Percentiles rank a stretch among this genome's conserved stretches.
Conservation (phyloP, 2,113 vertebrate species). For the Zonotrichia leucophrys region DNA sequence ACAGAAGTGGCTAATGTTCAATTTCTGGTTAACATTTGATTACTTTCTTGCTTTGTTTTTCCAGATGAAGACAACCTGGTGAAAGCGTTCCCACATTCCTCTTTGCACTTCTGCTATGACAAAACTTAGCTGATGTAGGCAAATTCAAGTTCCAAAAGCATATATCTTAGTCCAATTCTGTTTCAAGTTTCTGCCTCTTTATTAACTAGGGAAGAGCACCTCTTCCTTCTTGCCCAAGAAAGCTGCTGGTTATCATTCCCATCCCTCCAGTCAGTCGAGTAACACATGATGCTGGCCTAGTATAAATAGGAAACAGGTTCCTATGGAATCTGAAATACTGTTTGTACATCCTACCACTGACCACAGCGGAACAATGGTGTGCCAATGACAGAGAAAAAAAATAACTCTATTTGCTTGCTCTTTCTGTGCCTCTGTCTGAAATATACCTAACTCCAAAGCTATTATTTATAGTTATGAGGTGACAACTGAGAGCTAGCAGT, state of each 20-base stretch:
- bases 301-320: conserved; percentile 66
- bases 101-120: neutral
- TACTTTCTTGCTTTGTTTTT: neutral
- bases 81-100: conserved; percentile 24
- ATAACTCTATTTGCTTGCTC: conserved; percentile 45
- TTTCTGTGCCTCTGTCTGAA: conserved; percentile 58
- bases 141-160: neutral
- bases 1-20: conserved; percentile 16
- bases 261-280: neutral
- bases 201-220: conserved; percentile 15
- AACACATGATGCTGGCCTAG: conserved; percentile 45
- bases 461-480: conserved; percentile 73
- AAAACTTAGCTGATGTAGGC: conserved; percentile 28
- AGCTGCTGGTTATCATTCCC: conserved; percentile 51
- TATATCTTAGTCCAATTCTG: neutral
- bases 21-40: conserved; percentile 23
- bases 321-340: conserved; percentile 57
- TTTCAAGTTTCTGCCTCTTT: conserved; percentile 29
- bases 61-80: conserved; percentile 49
- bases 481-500: conserved; percentile 72
- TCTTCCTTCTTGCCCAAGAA: conserved; percentile 35
- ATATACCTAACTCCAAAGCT: conserved; percentile 49
- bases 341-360: conserved; percentile 65
- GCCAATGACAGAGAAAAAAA: conserved; percentile 37
- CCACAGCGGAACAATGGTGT: conserved; percentile 65